Evolutionary conservation across 2,113 vertebrate species (phyloP).

Genomic region (Lamprologus sp.): DNA sequence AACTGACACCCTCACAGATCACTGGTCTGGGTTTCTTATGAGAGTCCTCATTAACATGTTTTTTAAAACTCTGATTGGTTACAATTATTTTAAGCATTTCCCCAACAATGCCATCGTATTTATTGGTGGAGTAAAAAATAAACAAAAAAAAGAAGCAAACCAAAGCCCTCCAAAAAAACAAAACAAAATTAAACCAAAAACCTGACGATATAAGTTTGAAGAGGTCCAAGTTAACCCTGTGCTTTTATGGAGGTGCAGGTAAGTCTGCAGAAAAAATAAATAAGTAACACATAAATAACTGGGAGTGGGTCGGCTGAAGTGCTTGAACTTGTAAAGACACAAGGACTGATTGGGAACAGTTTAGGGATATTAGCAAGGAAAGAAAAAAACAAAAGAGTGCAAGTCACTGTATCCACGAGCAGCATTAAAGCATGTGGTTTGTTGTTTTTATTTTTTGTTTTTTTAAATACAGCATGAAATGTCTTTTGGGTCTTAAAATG

Average conservation of each 20-base stretch:
- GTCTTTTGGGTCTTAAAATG: neutral
- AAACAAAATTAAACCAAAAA: neutral
- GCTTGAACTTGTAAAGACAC: constrained; percentile 14
- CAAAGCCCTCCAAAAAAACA: neutral
- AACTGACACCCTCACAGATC: neutral
- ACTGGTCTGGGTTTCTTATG: neutral
- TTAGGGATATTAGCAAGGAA: neutral
- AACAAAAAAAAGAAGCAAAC: neutral
- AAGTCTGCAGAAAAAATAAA: neutral
- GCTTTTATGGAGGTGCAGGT: neutral
- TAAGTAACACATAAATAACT: constrained; percentile 37
- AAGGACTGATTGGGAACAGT: neutral
- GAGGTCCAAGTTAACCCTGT: neutral
- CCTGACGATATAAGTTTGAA: neutral
- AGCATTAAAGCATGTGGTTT: neutral
- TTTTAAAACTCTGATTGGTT: neutral
- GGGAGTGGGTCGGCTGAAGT: neutral
- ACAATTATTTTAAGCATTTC: neutral
- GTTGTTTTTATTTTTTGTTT: neutral
- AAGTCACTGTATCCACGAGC: neutral
- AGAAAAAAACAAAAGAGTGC: neutral
- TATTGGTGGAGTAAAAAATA: neutral
- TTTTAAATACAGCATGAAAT: neutral
- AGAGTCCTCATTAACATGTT: neutral
- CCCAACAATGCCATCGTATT: neutral